Evolutionary conservation across 1,140 invertebrate species (phyloP).

Genomic region (Caerostris darwini): DNA sequence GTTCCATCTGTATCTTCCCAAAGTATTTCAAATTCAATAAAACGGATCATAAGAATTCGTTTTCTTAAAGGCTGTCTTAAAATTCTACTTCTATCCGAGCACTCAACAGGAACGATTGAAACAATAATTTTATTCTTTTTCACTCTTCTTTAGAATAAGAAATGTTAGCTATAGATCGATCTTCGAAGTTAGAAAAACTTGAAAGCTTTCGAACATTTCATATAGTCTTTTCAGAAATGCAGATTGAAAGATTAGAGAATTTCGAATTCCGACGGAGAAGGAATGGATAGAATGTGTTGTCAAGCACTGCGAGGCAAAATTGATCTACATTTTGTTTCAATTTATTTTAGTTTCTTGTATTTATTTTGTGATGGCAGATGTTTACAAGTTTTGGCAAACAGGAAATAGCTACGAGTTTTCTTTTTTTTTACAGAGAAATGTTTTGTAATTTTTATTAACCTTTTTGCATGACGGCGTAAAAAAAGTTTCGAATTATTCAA

Average conservation of each 20-base stretch:
- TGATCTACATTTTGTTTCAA: not conserved
- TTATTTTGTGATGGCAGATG: not conserved
- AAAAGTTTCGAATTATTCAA: no score
- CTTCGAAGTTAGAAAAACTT: not conserved
- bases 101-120: not conserved
- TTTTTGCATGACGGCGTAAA: not conserved
- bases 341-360: not conserved
- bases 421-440: not conserved
- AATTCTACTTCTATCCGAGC: not conserved
- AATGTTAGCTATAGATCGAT: not conserved
- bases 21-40: no score
- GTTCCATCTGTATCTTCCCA: no score
- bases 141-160: not conserved
- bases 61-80: no score
- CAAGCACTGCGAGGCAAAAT: not conserved
- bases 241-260: not conserved
- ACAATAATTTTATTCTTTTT: not conserved
- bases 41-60: no score
- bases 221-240: not conserved
- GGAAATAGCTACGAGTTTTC: not conserved
- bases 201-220: not conserved
- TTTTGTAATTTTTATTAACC: not conserved
- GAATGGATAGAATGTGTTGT: not conserved
- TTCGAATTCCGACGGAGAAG: not conserved
- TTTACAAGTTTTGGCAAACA: not conserved